Evolutionary conservation across 2,113 vertebrate genomes (phyloP).

Genomic region (Hemibagrus wyckioides): DNA sequence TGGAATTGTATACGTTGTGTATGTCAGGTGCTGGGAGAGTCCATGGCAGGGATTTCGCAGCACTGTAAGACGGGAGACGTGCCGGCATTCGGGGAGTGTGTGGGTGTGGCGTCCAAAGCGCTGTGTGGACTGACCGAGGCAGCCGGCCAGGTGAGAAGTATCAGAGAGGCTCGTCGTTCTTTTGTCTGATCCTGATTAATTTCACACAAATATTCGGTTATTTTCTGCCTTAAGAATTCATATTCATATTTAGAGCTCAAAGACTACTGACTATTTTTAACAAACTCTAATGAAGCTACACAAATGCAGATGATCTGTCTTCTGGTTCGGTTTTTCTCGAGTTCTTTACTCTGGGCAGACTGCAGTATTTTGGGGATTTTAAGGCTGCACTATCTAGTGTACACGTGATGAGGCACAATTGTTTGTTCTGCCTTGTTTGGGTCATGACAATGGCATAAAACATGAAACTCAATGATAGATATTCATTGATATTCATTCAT

Average conservation of each 20-base stretch:
- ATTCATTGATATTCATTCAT: no score
- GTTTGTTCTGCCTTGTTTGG: background rate
- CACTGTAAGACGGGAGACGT: slow-evolving; percentile 95
- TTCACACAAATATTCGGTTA: background rate
- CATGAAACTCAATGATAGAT: background rate
- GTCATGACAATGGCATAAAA: background rate
- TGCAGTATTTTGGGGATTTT: background rate
- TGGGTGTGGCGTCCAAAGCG: slow-evolving; percentile 93
- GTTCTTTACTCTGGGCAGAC: background rate
- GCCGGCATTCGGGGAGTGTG: slow-evolving; percentile 90
- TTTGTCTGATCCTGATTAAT: background rate
- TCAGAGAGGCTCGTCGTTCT: background rate
- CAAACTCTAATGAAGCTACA: background rate
- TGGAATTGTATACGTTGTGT: background rate
- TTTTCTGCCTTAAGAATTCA: background rate
- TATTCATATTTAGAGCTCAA: background rate
- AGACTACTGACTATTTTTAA: background rate
- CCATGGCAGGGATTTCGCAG: slow-evolving; percentile 98
- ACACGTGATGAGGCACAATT: no score
- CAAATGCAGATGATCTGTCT: background rate
- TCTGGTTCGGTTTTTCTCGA: background rate
- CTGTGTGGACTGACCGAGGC: slow-evolving; percentile 96
- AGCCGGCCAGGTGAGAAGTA: slow-evolving; percentile 88
- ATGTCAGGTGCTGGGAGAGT: slow-evolving; percentile 90
- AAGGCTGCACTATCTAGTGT: background rate